Percentiles rank a stretch among this genome's conserved stretches.
Evolutionary conservation across 2,797 vertebrate species (phyloP).

Genomic region (Pogoniulus pusillus): DNA sequence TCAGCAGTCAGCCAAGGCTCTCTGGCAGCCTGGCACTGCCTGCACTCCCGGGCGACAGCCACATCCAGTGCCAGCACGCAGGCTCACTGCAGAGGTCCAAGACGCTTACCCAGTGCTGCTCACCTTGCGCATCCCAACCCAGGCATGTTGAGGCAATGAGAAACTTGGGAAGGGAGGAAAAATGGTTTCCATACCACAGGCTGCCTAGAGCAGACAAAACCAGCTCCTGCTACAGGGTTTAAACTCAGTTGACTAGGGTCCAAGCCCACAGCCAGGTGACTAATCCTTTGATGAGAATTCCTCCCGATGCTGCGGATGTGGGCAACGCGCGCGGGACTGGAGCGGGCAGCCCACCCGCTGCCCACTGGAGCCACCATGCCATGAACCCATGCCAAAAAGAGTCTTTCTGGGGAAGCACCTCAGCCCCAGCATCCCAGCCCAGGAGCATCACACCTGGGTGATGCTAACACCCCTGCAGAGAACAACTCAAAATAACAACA

Average conservation of each 20-base stretch:
- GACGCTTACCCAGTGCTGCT: accelerated
- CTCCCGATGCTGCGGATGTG: accelerated
- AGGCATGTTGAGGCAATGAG: not conserved
- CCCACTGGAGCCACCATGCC: not conserved
- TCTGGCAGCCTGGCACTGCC: not conserved
- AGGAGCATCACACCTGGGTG: not conserved
- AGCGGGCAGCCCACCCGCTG: not conserved
- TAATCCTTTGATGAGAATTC: conserved; percentile 53
- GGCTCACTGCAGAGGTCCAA: accelerated
- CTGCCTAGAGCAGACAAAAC: conserved; percentile 25
- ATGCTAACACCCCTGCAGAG: accelerated
- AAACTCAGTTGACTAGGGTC: conserved; percentile 47
- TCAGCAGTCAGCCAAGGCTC: not conserved
- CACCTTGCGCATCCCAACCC: not conserved
- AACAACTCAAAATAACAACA: not conserved
- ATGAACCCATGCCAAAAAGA: accelerated
- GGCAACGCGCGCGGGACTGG: accelerated
- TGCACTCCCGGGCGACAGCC: accelerated
- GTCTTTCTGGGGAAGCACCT: not conserved
- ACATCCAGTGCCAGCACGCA: accelerated
- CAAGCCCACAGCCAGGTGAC: conserved; percentile 63
- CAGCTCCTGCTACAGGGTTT: conserved; percentile 52
- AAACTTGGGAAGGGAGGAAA: conserved; percentile 27
- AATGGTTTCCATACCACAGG: conserved; percentile 56
- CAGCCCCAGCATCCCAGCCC: not conserved